These are phyloP conservation scores for Graphium colonna DNA, from an alignment of 2,888 invertebrate genomes.

Conservation along the genomic window DNA sequence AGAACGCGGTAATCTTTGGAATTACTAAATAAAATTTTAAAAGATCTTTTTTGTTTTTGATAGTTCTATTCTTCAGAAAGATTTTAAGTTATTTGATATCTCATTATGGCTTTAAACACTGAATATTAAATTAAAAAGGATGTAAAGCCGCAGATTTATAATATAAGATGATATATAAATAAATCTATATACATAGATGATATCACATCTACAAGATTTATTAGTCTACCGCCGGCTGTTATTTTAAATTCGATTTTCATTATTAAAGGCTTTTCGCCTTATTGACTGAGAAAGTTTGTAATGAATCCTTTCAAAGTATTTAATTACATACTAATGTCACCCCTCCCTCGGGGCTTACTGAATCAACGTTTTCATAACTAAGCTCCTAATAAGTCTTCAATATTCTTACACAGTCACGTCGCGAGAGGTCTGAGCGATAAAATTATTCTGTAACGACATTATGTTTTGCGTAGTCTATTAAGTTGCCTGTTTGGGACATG, in stretches of 20 bases:
- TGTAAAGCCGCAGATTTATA: no score
- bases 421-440: constrained; percentile 18
- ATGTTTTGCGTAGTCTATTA: constrained; percentile 52
- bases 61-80: no score
- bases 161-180: no score
- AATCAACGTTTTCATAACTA: constrained; percentile 35
- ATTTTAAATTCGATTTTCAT: constrained; percentile 2
- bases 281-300: constrained; percentile 16
- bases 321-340: constrained; percentile 22
- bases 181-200: no score
- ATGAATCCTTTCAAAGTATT: constrained; percentile 23
- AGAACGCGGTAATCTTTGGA: neutral
- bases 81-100: no score
- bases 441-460: constrained; percentile 32
- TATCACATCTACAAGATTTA: no score
- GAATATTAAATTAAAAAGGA: no score
- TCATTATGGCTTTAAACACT: no score
- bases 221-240: no score
- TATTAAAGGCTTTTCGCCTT: constrained; percentile 12
- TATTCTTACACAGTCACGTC: constrained; percentile 35
- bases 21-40: neutral
- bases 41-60: neutral
- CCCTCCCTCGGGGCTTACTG: constrained; percentile 21
- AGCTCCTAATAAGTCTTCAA: constrained; percentile 34
- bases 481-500: constrained; percentile 63